Base-by-base conservation (phyloP, 2,888 invertebrate genomes). In the Germaria angustata region DNA sequence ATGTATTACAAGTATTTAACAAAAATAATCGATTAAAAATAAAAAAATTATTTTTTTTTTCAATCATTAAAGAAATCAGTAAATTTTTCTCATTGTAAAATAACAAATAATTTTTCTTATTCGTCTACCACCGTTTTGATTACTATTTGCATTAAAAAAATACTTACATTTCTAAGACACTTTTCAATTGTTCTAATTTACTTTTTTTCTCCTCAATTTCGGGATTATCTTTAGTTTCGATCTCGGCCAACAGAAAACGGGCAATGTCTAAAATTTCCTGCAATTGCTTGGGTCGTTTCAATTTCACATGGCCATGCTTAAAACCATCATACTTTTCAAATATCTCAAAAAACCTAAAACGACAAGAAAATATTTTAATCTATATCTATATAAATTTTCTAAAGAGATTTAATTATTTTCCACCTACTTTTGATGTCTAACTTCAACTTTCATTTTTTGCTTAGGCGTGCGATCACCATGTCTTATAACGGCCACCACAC, bases 371-470 rank as follows among this genome's bases (percentile, higher is more conserved):
- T 24, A 53, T 1, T 0, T 3, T 36, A 1, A 39, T n/a, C 4
- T 39, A 13, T 11, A 39, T 39, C 13, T 13, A n/a, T n/a, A n/a
- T n/a, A 39, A 5, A 28, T 36, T 41, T 22, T 32, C 34, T 11
- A 1, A 13, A 39, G 5, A 36, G 2, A 28, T 53, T 24, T 24
- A 32, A 53, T 15, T 17, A 32, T 34, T 7, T 44, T 13, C 36
- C 32, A 86, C 87, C 86, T 91, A 97, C 96, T 97, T 97, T 2
- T 96, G 96, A 93, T 99, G 98, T 66, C 98, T 93, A 13, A 99
- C 99, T 93, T 99, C 99, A 85, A 99, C 99, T 92, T 99, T 99
- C 99, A 99, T 99, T 92, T 99, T 99, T 92, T 99, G 99, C 90
- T 99, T 99, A 0, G 99, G 99, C 13, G 99, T 99, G 85, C 99